Percentiles rank a stretch among this genome's conserved stretches.
Conservation (phyloP, 2,797 vertebrate genomes). For the Limosa lapponica region DNA sequence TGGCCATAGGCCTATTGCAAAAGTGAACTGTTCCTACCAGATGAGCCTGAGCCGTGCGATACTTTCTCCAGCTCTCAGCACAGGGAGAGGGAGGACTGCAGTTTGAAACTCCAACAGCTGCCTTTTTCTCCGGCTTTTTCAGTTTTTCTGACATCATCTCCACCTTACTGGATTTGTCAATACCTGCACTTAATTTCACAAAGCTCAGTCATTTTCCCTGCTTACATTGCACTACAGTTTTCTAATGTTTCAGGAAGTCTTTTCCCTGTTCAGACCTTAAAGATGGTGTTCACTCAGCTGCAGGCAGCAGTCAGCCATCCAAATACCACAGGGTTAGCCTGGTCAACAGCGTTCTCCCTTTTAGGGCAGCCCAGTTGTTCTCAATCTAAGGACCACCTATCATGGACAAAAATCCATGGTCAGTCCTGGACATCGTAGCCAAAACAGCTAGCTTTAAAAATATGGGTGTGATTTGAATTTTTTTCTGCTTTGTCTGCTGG, state of each 20-base stretch:
- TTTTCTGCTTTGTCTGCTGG: background rate
- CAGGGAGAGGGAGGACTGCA: background rate
- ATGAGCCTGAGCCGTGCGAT: background rate
- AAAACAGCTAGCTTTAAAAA: background rate
- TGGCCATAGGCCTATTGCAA: background rate
- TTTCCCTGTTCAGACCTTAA: background rate
- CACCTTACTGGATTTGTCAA: background rate
- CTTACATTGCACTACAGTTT: background rate
- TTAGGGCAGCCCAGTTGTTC: background rate
- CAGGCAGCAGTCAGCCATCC: background rate
- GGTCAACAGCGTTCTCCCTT: background rate
- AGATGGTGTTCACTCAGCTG: background rate
- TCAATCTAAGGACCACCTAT: background rate
- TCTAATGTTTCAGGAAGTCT: background rate
- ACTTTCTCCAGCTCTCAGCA: background rate
- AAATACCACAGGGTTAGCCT: background rate
- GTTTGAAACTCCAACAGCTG: background rate
- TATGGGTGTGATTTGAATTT: background rate
- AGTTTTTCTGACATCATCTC: background rate
- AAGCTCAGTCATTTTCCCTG: background rate
- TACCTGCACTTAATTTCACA: background rate
- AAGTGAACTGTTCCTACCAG: background rate
- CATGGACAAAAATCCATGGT: background rate
- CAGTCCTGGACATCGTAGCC: background rate
- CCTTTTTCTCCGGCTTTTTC: background rate